Evolutionary conservation across 2,797 vertebrate genomes (phyloP).

Genomic region (Kryptolebias ocellatus): DNA sequence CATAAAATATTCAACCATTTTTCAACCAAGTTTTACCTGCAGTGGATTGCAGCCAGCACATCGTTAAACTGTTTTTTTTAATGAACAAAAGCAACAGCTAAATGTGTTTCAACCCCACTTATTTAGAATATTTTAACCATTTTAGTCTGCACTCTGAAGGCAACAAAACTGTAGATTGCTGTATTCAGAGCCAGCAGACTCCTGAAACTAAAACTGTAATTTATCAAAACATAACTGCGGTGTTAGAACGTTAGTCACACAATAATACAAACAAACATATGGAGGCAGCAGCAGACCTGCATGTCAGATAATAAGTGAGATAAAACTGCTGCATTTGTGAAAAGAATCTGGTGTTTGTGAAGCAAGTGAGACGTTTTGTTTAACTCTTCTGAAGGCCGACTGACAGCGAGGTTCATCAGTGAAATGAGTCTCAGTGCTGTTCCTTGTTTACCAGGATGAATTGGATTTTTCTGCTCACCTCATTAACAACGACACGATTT

Average conservation of each 20-base stretch:
- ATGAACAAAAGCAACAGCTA: background rate
- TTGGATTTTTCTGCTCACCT: too few relatives aligned
- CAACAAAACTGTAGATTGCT: background rate
- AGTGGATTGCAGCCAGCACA: background rate
- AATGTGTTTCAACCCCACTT: background rate
- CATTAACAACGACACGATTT: too few relatives aligned
- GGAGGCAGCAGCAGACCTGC: background rate
- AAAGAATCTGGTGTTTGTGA: background rate
- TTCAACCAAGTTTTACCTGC: background rate
- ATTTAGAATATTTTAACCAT: background rate
- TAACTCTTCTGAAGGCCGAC: too few relatives aligned
- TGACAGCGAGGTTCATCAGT: too few relatives aligned
- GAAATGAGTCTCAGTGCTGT: too few relatives aligned
- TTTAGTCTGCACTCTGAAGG: background rate
- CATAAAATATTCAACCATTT: background rate
- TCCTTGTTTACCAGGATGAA: too few relatives aligned
- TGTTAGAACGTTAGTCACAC: background rate
- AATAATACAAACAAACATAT: background rate
- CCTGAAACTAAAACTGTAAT: background rate
- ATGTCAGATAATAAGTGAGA: background rate
- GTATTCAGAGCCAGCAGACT: background rate
- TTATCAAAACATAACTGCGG: background rate
- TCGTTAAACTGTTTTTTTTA: background rate
- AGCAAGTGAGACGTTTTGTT: background rate
- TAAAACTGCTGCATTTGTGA: background rate